Base-by-base conservation (phyloP, 2,797 vertebrate species). In the Ibycter americanus region DNA sequence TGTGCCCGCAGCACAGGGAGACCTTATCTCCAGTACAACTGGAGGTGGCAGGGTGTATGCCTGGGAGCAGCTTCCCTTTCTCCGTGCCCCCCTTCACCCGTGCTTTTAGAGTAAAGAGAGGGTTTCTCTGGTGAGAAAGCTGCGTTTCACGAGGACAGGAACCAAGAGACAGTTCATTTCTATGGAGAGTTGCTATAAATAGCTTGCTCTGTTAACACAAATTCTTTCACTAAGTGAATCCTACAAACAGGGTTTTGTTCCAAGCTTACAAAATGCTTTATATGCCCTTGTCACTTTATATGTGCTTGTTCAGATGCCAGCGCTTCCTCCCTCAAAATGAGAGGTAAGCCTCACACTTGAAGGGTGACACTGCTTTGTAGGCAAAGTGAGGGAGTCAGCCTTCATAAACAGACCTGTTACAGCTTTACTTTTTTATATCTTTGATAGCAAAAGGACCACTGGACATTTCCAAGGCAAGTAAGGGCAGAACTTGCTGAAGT, bases 141-240 rank as follows among this genome's bases (percentile, higher is more conserved):
- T 68, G 65, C 20, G 0, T 97, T 96, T 95, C 79, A 96, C 4
- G 1, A 96, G 89, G 82, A 93, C 79, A 74, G 71, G 93, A 94
- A 93, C 85, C 78, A 92, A 96, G 62, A 86, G 83, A 66, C 59
- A 67, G 54, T 96, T 89, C 52, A 86, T 97, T 96, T 96, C 92
- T 90, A 22, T 96, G 86, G 68, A 38, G 61, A 74, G 54, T 34
- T 92, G 76, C 96, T 96, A 96, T 97, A 98, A 98, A 96, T 95
- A 97, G 87, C 87, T 93, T 83, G 52, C 74, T 98, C 76, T 97
- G 92, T 98, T 97, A 95, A 94, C 73, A 92, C 93, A 76, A 94
- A 80, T 85, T 86, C 87, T 83, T 95, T 97, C 76, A 96, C 81
- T 85, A 66, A 90, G 86, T 95, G 85, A 94, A 94, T 95, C 89